Base-by-base conservation (phyloP, 2,113 vertebrate genomes). In the Antigone vipio region DNA sequence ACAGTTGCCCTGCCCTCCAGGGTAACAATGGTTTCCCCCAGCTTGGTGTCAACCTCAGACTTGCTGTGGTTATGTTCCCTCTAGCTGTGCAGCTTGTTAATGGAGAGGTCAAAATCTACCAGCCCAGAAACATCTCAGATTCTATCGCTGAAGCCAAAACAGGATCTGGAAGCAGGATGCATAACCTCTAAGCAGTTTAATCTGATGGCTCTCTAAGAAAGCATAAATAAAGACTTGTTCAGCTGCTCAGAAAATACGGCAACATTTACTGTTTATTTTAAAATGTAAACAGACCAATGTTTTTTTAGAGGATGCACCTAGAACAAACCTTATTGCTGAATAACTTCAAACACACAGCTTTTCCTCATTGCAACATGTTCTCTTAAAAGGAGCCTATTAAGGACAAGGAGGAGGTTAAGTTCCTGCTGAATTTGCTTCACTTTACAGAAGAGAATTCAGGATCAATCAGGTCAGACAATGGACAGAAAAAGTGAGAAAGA, bases 51-150 rank as follows among this genome's bases (percentile, higher is more conserved):
- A 78, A 18, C 7, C 3, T 6, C 47, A 81, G 23, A 23, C 38
- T 44, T 69, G 18, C 11, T 80, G 7, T 0, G 0, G 2, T 0
- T 35, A 5, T 35, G 3, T 55, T 67, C 5, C 10, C 11, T 74
- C 34, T 69, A 27, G 6, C 34, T 69, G 19, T 26, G 45, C 19
- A 79, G 8, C 9, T 86, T 72, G 7, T 6, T 44, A 50, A 79
- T 13, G 6, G 21, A 44, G 13, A 68, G 5, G 26, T 62, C 30
- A 87, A 84, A 84, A 85, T 27, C 27, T 80, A 17, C 21, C 8
- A 64, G 17, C 12, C 59, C 21, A 84, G 45, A 89, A 49, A 74
- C 12, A 30, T 17, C 35, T 16, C 30, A 34, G 20, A 56, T 64
- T 52, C 63, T 20, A 23, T 11, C 11, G 44, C 21, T 8, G 56